Evolutionary conservation across 2,113 vertebrate species (phyloP).

Genomic region (Tonatia bakeri): DNA sequence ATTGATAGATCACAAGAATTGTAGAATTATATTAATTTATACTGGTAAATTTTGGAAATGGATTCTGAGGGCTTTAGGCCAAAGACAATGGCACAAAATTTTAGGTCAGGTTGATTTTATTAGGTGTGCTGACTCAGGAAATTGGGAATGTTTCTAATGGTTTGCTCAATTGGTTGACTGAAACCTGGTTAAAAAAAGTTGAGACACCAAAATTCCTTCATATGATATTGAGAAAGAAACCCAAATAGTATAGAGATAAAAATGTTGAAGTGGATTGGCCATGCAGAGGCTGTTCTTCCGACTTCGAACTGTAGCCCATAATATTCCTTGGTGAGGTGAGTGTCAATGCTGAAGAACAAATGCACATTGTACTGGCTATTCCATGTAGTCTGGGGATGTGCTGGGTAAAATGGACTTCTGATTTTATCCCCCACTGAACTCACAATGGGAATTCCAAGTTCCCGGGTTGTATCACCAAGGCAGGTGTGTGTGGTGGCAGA

Average conservation of each 20-base stretch:
- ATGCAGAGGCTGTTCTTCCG: neutral
- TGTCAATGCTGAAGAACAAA: neutral
- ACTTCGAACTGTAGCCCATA: neutral
- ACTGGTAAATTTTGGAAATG: neutral
- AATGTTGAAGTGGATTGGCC: neutral
- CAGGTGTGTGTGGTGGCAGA: neutral
- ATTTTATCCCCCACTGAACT: neutral
- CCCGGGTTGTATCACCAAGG: neutral
- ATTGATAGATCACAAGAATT: neutral
- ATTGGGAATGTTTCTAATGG: neutral
- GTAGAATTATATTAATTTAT: neutral
- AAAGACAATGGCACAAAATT: neutral
- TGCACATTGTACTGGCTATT: neutral
- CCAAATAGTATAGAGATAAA: neutral
- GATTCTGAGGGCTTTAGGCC: neutral
- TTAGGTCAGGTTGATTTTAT: neutral
- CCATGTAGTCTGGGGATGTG: neutral
- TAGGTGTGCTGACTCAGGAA: neutral
- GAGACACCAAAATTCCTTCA: neutral
- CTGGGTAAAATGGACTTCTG: neutral
- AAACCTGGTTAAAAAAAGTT: neutral
- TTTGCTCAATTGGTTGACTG: neutral
- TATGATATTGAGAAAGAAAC: neutral
- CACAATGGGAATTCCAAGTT: neutral
- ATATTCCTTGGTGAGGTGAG: neutral